Conservation (phyloP, 2,113 vertebrate species). For the Hyla sarda region DNA sequence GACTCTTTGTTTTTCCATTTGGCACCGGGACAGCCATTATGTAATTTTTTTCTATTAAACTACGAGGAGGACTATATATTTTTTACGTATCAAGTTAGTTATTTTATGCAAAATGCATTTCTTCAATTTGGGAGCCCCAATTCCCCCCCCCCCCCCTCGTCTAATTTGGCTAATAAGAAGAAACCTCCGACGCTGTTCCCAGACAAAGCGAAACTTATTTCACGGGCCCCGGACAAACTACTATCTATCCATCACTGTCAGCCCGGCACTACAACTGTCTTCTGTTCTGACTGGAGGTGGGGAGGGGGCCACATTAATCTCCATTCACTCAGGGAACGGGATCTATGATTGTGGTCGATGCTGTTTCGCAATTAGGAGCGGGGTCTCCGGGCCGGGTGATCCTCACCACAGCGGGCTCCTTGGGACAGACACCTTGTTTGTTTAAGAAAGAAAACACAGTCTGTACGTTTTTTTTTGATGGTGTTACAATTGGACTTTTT, state of each 20-base stretch:
- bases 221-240: not conserved
- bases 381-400: not conserved
- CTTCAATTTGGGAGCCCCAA: constrained; percentile 33
- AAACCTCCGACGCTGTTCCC: constrained; percentile 42
- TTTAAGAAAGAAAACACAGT: constrained; percentile 12
- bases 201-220: constrained; percentile 10
- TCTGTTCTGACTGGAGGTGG: not conserved
- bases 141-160: no score
- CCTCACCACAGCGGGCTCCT: not conserved
- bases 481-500: not conserved
- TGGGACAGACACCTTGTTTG: constrained; percentile 43
- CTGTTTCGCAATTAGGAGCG: not conserved
- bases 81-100: constrained; percentile 55
- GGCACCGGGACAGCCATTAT: constrained; percentile 38
- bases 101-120: constrained; percentile 54
- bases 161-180: constrained; percentile 45
- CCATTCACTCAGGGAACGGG: not conserved
- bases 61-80: constrained; percentile 42
- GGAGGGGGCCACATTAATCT: not conserved
- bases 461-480: not conserved
- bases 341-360: constrained; percentile 7
- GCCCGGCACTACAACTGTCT: not conserved
- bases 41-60: constrained; percentile 42
- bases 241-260: constrained; percentile 34
- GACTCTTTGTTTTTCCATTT: constrained; percentile 32